These are phyloP conservation scores for Pseudochromis fuscus DNA, from an alignment of 2,797 vertebrate species.

Conservation along the genomic window DNA sequence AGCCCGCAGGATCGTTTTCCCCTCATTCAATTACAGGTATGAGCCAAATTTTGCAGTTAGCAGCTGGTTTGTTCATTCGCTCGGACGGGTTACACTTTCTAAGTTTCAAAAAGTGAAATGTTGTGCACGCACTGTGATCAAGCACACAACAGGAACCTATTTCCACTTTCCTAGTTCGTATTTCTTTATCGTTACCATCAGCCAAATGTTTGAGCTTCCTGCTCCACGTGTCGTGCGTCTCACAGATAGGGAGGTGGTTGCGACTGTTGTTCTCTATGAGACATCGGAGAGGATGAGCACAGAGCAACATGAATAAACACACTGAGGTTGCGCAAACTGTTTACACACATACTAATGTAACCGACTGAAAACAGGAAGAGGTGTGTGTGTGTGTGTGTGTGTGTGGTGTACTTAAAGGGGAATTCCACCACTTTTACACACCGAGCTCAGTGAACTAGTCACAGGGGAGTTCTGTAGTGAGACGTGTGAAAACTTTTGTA, in stretches of 20 bases:
- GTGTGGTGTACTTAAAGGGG: slow-evolving; percentile 56
- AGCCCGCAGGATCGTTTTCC: slow-evolving; percentile 22
- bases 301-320: slow-evolving; percentile 53
- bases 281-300: slow-evolving; percentile 45
- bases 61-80: slow-evolving; percentile 53
- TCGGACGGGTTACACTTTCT: slow-evolving; percentile 2
- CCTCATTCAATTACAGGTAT: slow-evolving; percentile 19
- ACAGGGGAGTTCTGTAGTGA: background rate
- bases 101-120: too few species aligned
- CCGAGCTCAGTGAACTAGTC: slow-evolving; percentile 30
- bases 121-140: slow-evolving; percentile 14
- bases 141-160: slow-evolving; percentile 1
- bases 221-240: slow-evolving; percentile 12
- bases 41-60: slow-evolving; percentile 20
- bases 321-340: slow-evolving; percentile 54
- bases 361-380: slow-evolving; percentile 79
- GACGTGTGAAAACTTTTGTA: slow-evolving; percentile 19
- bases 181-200: slow-evolving; percentile 28
- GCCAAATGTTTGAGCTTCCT: slow-evolving; percentile 27
- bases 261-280: slow-evolving; percentile 15
- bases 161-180: slow-evolving; percentile 17
- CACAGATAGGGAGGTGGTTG: slow-evolving; percentile 25
- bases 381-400: slow-evolving; percentile 31
- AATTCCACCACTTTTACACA: slow-evolving; percentile 62
- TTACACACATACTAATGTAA: slow-evolving; percentile 48